These are phyloP conservation scores for Sciurus niger DNA, from an alignment of 2,113 vertebrate genomes.

Conservation along the genomic window DNA sequence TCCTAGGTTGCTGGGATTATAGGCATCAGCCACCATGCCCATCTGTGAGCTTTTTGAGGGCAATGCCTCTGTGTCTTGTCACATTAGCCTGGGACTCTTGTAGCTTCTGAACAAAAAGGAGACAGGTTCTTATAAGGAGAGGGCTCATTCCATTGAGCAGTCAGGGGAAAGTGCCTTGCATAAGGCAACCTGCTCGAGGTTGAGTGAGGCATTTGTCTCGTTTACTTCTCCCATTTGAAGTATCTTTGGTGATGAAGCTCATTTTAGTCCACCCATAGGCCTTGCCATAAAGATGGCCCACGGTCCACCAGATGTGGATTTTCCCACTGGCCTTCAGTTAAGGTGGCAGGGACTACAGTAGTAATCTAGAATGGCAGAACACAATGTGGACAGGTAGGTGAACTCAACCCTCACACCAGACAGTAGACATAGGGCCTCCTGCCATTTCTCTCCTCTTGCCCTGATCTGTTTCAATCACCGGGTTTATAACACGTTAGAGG, in stretches of 20 bases:
- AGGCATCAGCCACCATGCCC: no score
- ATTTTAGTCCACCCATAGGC: not conserved
- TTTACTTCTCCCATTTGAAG: not conserved
- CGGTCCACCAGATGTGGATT: no score
- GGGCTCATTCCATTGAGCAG: not conserved
- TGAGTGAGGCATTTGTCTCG: not conserved
- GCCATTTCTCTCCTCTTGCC: no score
- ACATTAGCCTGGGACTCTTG: not conserved
- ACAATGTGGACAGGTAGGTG: rapidly evolving
- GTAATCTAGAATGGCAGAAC: not conserved
- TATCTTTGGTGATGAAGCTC: not conserved
- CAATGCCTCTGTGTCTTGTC: not conserved
- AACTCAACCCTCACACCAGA: no score
- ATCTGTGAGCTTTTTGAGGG: not conserved
- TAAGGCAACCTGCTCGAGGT: not conserved
- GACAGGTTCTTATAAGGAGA: not conserved
- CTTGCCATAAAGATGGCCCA: not conserved
- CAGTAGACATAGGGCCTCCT: not conserved
- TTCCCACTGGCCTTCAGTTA: not conserved
- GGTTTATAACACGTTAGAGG: no score
- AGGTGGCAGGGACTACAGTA: not conserved
- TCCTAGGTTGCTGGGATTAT: no score
- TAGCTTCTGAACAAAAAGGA: not conserved
- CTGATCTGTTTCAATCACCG: no score
- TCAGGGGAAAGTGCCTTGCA: not conserved